Evolutionary conservation across 2,113 vertebrate genomes (phyloP).

Genomic region (Ancistrus triradiatus): DNA sequence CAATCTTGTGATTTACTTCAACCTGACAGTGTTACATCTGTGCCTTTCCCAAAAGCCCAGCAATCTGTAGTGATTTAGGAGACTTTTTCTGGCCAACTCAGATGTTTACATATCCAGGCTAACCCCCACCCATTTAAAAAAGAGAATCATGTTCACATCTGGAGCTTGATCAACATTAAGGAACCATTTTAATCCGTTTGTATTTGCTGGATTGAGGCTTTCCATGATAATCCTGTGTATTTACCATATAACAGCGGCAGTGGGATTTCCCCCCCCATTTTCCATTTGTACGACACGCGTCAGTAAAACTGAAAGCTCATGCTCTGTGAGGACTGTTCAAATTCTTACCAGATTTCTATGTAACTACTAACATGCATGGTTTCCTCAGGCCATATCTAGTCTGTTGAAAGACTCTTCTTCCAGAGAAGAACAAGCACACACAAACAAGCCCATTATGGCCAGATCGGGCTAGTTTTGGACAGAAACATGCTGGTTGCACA

Average conservation of each 20-base stretch:
- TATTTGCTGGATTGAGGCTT: background rate
- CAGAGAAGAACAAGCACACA: constrained; percentile 30
- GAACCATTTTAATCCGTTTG: constrained; percentile 23
- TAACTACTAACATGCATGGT: background rate
- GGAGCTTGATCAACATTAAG: constrained; percentile 12
- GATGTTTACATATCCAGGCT: constrained; percentile 35
- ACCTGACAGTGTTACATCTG: constrained; percentile 25
- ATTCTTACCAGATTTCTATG: background rate
- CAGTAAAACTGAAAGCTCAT: background rate
- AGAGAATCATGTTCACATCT: constrained; percentile 41
- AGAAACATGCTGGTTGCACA: too few species aligned
- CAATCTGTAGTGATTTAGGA: constrained; percentile 17
- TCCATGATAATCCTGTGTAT: background rate
- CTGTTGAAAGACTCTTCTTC: constrained; percentile 13
- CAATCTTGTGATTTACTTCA: constrained; percentile 18
- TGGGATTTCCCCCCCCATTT: background rate
- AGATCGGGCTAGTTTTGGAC: constrained; percentile 29
- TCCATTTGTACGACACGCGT: background rate
- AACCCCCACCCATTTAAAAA: background rate
- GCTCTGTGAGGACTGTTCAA: background rate
- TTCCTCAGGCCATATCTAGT: constrained; percentile 10
- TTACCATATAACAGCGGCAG: background rate
- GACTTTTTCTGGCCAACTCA: constrained; percentile 39
- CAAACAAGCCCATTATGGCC: constrained; percentile 14
- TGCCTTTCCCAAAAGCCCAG: constrained; percentile 13